Base-by-base conservation (phyloP, 35 echinoderm and acorn worm species). In the Eucidaris tribuloides region DNA sequence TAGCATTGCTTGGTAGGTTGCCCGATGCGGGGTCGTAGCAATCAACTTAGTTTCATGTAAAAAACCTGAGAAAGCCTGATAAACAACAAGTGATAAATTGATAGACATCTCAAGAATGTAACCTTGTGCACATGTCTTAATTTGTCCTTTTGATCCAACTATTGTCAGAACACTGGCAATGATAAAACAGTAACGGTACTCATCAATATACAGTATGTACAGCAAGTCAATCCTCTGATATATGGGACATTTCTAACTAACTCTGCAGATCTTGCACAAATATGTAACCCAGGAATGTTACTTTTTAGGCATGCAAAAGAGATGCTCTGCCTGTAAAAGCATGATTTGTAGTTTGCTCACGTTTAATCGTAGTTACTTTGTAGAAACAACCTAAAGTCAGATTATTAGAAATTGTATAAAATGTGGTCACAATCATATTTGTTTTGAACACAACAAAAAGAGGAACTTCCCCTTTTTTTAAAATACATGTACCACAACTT, bases 21-120 rank as follows among this genome's bases (percentile, higher is more conserved):
- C 32, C 33, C 7, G 65, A 42, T 17, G 15, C 41, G 3, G 24
- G 38, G 58, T 83, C 62, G 32, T 83, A 83, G 28, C 25, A 5
- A 15, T 83, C 80, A 1, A 83, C 15, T 83, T 83, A 7, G 80
- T 83, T 41, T 56, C 65, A 14, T 59, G 19, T 39, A 83, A n/a
- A 0, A 41, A 4, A 24, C 57, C 56, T 45, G 80, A 58, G 55
- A 39, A 22, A 83, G 27, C 1, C 57, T 59, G 48, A 27, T 42
- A 36, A 42, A 42, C 28, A 59, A 22, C 3, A 79, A 31, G 4
- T 31, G 19, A 28, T 68, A 18, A 71, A 31, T 7, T 19, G 0
- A 23, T 4, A 15, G 14, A 19, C 17, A 22, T 2, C 34, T 20
- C 19, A 17, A 31, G 14, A 68, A 68, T 68, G 29, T 20, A 20